These are phyloP conservation scores for Fratercula arctica DNA, from an alignment of 2,797 vertebrate genomes.

Conservation along the genomic window DNA sequence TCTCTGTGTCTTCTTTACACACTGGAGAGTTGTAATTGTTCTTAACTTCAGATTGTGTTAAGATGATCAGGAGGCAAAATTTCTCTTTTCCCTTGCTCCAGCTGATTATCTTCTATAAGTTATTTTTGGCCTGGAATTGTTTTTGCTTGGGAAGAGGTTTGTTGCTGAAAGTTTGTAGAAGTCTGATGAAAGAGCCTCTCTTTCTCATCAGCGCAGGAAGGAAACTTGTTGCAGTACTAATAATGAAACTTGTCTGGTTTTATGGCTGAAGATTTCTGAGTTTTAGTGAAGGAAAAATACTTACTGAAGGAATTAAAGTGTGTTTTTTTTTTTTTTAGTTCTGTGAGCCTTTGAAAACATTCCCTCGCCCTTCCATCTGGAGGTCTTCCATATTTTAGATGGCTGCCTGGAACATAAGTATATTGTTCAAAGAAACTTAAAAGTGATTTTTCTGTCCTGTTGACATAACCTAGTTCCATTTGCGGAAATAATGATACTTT, in stretches of 20 bases:
- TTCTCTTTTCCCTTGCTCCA: background rate
- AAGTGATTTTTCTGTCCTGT: background rate
- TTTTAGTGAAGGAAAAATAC: conserved; percentile 24
- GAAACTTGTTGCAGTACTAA: background rate
- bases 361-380: background rate
- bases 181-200: background rate
- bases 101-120: background rate
- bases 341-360: background rate
- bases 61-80: background rate
- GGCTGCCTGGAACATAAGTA: background rate
- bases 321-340: background rate
- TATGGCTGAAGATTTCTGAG: background rate
- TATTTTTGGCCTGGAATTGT: conserved; percentile 4
- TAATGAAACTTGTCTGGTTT: background rate
- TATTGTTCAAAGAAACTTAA: background rate
- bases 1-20: background rate
- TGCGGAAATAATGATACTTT: background rate
- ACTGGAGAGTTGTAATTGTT: background rate
- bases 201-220: background rate
- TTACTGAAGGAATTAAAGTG: background rate
- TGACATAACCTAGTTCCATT: background rate
- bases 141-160: background rate
- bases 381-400: background rate
- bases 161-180: background rate
- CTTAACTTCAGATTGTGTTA: background rate